Evolutionary conservation across 2,888 invertebrate species (phyloP).

Genomic region (Dorcus hopei): DNA sequence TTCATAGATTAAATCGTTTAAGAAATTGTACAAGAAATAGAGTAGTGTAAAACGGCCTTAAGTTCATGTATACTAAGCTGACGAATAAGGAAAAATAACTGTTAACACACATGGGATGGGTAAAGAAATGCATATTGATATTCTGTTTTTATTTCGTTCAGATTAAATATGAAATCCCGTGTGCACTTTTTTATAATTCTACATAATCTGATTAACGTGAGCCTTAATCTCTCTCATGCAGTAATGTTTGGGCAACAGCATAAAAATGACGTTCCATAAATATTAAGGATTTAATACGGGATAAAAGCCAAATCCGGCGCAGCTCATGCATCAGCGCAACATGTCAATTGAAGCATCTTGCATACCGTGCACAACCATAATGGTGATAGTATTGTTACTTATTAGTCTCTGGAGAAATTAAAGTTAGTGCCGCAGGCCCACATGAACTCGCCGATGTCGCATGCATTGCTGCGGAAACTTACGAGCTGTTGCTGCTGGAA

Average conservation of each 20-base stretch:
- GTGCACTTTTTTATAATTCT: no score
- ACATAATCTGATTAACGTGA: no score
- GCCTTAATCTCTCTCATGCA: no score
- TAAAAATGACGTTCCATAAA: background rate
- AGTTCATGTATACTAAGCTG: no score
- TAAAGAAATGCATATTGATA: no score
- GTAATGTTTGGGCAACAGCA: background rate
- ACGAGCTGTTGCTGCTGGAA: slow-evolving; percentile 24
- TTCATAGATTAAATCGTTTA: no score
- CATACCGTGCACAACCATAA: slow-evolving; percentile 23
- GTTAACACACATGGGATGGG: no score
- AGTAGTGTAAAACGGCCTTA: no score
- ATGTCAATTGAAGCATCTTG: slow-evolving; percentile 19
- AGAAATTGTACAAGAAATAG: no score
- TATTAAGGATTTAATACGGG: background rate
- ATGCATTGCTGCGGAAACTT: slow-evolving; percentile 16
- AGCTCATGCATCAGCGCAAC: slow-evolving; percentile 13
- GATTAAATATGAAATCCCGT: no score
- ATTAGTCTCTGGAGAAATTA: slow-evolving; percentile 38
- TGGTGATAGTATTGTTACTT: slow-evolving; percentile 35
- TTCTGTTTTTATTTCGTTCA: no score
- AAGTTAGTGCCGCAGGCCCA: slow-evolving; percentile 28
- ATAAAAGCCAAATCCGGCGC: background rate
- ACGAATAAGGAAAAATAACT: no score
- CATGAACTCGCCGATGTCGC: slow-evolving; percentile 18